Percentiles rank a stretch among this genome's conserved stretches.
phyloP scores from a whole-genome alignment of 2,113 vertebrate species.

The Oryzias woworae region DNA sequence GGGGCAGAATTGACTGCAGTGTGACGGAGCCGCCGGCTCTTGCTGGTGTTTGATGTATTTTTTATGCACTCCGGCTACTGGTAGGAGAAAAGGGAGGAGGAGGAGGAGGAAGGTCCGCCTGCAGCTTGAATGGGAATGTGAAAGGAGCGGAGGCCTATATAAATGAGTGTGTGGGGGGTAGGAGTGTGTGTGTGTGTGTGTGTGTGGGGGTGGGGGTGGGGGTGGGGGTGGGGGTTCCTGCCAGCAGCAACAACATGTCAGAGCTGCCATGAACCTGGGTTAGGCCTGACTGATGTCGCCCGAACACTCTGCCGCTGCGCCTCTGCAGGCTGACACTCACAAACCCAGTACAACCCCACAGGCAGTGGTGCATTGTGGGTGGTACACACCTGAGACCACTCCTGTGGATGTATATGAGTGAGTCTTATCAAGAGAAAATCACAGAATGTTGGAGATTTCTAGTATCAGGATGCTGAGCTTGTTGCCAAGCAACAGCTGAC shows the following conservation, averaged over 20 bases:
- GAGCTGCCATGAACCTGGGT: constrained; percentile 65
- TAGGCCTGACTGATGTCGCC: constrained; percentile 75
- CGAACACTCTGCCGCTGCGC: background rate
- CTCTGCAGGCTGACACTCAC: too few species aligned
- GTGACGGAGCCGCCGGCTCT: constrained; percentile 71
- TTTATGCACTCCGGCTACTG: constrained; percentile 79
- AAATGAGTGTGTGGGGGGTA: constrained; percentile 17
- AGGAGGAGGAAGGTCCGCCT: constrained; percentile 53
- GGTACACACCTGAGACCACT: background rate
- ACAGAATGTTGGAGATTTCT: too few species aligned
- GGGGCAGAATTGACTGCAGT: constrained; percentile 24
- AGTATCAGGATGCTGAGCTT: too few species aligned
- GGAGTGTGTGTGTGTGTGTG: constrained; percentile 2
- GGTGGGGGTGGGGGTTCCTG: constrained; percentile 6
- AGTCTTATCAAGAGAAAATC: too few species aligned
- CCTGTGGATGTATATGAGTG: too few species aligned
- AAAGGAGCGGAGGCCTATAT: constrained; percentile 70
- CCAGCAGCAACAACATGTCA: constrained; percentile 74
- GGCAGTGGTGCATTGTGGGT: constrained; percentile 46
- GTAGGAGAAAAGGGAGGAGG: constrained; percentile 55
- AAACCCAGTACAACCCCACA: too few species aligned
- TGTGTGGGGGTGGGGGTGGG: background rate
- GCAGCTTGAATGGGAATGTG: constrained; percentile 76
- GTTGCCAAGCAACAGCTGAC: too few species aligned
- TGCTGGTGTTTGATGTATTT: constrained; percentile 80